phyloP scores from a whole-genome alignment of 2,113 vertebrate genomes.

The Sardina pilchardus region DNA sequence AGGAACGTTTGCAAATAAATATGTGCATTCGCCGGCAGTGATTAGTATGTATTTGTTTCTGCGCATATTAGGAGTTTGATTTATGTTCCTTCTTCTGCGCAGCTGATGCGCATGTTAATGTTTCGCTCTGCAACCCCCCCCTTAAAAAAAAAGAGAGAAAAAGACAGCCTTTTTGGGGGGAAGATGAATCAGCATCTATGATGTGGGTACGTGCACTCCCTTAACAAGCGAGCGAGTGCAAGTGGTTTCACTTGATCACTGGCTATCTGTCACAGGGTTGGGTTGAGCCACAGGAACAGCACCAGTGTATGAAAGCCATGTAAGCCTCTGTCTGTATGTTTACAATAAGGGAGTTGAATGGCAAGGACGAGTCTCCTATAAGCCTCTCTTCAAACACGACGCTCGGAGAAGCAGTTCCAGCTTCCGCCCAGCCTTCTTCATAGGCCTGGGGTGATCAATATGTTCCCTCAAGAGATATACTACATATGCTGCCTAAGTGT shows the following conservation, averaged over 20 bases:
- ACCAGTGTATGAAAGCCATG: not conserved
- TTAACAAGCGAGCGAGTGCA: not conserved
- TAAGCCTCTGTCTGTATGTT: not conserved
- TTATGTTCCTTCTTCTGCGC: not conserved
- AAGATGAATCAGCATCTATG: slow-evolving; percentile 13
- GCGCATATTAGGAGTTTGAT: not conserved
- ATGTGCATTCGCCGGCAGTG: not conserved
- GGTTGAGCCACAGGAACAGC: not conserved
- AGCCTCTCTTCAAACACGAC: not conserved
- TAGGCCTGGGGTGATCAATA: not conserved
- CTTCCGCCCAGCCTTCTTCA: not conserved
- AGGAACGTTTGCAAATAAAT: not conserved
- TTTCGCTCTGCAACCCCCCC: not conserved
- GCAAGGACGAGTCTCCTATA: not conserved
- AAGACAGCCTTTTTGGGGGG: not conserved
- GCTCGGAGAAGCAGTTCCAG: not conserved
- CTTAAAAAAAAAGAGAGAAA: not conserved
- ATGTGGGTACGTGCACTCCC: not conserved
- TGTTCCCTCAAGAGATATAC: not conserved
- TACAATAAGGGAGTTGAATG: not conserved
- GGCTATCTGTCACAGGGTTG: not conserved
- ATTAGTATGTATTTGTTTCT: slow-evolving; percentile 18
- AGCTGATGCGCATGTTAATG: slow-evolving; percentile 5
- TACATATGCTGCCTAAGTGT: not conserved
- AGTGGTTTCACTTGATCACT: not conserved